Percentiles rank a stretch among this genome's conserved stretches.
These are phyloP conservation scores for Coleophora flavipennella DNA, from an alignment of 2,888 invertebrate genomes.

Conservation along the genomic window DNA sequence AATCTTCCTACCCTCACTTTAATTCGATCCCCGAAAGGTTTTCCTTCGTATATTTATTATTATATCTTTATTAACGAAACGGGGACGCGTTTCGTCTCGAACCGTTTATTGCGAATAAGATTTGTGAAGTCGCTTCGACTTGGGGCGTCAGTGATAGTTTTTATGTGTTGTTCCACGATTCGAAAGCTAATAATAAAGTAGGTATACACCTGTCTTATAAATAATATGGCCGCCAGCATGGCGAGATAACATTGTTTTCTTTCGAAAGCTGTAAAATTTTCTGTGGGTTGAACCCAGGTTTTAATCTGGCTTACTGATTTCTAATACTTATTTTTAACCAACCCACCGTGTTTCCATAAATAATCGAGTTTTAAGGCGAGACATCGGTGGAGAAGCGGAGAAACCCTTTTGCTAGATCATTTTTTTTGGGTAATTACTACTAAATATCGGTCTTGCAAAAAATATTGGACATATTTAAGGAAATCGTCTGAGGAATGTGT, in stretches of 20 bases:
- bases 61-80: conserved; percentile 67
- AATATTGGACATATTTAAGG: too few species aligned
- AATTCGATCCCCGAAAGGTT: conserved; percentile 67
- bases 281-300: too few species aligned
- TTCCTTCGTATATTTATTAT: conserved; percentile 66
- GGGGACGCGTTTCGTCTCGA: conserved; percentile 34
- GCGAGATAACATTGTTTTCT: conserved; percentile 36
- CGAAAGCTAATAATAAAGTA: conserved; percentile 47
- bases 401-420: too few species aligned
- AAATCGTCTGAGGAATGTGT: too few species aligned
- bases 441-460: too few species aligned
- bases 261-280: conserved; percentile 28
- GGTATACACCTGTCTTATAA: conserved; percentile 49
- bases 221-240: conserved; percentile 36
- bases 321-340: too few species aligned
- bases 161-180: conserved; percentile 41
- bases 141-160: conserved; percentile 37
- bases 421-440: too few species aligned
- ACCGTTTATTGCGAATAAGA: conserved; percentile 53
- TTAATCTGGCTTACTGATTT: too few species aligned
- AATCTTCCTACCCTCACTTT: conserved; percentile 70
- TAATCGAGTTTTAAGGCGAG: too few species aligned
- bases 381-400: too few species aligned
- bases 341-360: too few species aligned
- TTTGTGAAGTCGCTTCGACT: conserved; percentile 35